Conservation (phyloP, 2,888 invertebrate species). For the Euzophera pinguis region DNA sequence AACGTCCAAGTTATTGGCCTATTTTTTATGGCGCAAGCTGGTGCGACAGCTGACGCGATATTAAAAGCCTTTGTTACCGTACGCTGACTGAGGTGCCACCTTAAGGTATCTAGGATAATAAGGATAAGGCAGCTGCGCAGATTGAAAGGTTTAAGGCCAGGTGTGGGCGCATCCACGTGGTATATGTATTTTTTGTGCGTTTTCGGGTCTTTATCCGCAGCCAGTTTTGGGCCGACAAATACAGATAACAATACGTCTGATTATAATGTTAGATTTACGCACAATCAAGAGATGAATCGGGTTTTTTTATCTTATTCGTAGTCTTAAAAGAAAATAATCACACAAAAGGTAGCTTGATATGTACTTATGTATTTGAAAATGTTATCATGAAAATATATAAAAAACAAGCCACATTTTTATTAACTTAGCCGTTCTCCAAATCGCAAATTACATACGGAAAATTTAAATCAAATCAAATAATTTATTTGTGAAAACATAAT, state of each 20-base stretch:
- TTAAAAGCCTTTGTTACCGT: conserved; percentile 51
- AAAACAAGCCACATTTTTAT: too few relatives aligned
- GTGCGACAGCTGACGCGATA: conserved; percentile 66
- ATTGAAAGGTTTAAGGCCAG: conserved; percentile 56
- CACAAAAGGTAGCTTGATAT: too few relatives aligned
- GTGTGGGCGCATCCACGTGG: conserved; percentile 60
- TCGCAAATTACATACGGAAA: too few relatives aligned
- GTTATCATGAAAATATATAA: too few relatives aligned
- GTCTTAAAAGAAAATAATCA: too few relatives aligned
- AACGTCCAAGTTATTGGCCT: conserved; percentile 75
- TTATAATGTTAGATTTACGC: not conserved
- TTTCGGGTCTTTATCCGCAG: not conserved
- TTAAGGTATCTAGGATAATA: conserved; percentile 60
- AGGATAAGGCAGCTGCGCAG: conserved; percentile 43
- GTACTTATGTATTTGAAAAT: too few relatives aligned
- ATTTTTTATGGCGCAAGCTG: conserved; percentile 79
- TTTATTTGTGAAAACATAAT: too few relatives aligned
- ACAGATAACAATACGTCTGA: not conserved
- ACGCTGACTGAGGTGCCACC: conserved; percentile 29
- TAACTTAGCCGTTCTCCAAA: too few relatives aligned
- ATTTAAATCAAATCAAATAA: too few relatives aligned
- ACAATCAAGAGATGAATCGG: too few relatives aligned
- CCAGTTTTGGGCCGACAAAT: not conserved
- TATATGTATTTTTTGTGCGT: conserved; percentile 8
- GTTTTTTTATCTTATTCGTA: too few relatives aligned